These are phyloP conservation scores for Coptodon rendalli DNA, from an alignment of 2,113 vertebrate genomes.

Conservation along the genomic window DNA sequence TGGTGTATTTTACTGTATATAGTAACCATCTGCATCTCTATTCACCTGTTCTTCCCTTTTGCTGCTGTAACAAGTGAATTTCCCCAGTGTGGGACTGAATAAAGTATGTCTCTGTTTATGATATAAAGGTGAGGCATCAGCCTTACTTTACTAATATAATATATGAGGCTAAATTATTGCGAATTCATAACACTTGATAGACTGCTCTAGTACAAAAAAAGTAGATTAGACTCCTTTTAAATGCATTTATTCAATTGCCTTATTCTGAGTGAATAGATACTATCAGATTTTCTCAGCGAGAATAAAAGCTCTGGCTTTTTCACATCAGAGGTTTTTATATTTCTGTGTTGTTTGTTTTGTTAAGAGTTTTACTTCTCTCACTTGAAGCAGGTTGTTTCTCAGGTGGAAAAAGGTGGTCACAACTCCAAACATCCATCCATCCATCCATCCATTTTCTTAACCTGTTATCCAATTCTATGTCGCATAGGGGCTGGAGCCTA, in stretches of 20 bases:
- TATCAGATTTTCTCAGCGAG: not conserved
- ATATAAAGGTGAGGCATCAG: not conserved
- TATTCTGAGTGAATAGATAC: not conserved
- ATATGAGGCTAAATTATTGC: not conserved
- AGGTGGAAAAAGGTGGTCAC: not conserved
- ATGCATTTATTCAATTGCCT: not conserved
- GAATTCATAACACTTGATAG: not conserved
- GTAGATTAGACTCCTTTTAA: not conserved
- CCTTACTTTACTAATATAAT: not conserved
- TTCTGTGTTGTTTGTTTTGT: not conserved
- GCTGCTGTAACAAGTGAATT: not conserved
- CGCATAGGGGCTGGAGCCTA: not conserved
- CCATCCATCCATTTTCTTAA: not conserved
- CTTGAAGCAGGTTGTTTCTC: not conserved
- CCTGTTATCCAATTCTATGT: not conserved
- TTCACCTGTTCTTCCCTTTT: not conserved
- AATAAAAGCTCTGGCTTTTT: not conserved
- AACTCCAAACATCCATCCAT: not conserved
- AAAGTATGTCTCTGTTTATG: not conserved
- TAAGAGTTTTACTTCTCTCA: not conserved
- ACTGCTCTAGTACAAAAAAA: not conserved
- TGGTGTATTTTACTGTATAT: not conserved
- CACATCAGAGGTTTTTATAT: not conserved
- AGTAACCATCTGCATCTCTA: not conserved
- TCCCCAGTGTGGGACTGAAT: not conserved